Conservation (phyloP, 30 jellyfish, hydroid and myxozoan species). For the Pseudorhiza aurosa region DNA sequence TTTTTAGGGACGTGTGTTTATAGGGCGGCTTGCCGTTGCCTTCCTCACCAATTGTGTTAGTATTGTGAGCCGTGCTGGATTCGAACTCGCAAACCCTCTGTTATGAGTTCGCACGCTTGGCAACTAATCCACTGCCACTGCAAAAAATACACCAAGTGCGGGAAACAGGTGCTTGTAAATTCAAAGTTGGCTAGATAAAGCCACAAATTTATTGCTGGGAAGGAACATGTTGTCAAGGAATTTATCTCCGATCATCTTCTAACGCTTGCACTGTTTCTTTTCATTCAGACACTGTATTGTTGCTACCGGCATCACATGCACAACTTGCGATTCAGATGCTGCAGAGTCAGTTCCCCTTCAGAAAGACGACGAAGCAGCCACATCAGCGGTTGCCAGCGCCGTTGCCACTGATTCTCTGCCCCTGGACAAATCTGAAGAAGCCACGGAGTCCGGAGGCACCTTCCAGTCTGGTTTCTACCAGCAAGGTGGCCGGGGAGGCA, state of each 20-base stretch:
- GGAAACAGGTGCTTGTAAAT: too few species aligned
- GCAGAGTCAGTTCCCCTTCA: slow-evolving; percentile 54
- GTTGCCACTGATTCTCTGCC: slow-evolving; percentile 63
- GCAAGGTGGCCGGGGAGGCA: slow-evolving; percentile 24
- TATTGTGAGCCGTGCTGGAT: too few species aligned
- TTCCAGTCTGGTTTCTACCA: slow-evolving; percentile 42
- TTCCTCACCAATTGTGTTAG: too few species aligned
- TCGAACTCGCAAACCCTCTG: too few species aligned
- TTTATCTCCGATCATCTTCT: neutral
- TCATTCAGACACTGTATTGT: slow-evolving; percentile 87
- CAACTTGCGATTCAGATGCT: slow-evolving; percentile 78
- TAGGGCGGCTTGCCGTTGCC: too few species aligned
- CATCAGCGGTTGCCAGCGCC: slow-evolving; percentile 52
- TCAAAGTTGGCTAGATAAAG: too few species aligned
- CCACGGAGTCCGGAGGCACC: slow-evolving; percentile 51
- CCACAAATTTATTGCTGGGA: too few species aligned
- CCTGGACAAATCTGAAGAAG: slow-evolving; percentile 32
- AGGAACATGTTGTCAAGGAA: neutral
- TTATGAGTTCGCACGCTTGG: too few species aligned
- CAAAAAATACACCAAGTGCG: too few species aligned
- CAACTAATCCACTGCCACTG: too few species aligned
- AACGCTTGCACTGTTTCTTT: neutral
- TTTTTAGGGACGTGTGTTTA: neutral
- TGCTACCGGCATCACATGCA: slow-evolving; percentile 88
- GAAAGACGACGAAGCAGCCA: slow-evolving; percentile 56